Evolutionary conservation across 2,113 vertebrate species (phyloP).

Genomic region (Pica pica): DNA sequence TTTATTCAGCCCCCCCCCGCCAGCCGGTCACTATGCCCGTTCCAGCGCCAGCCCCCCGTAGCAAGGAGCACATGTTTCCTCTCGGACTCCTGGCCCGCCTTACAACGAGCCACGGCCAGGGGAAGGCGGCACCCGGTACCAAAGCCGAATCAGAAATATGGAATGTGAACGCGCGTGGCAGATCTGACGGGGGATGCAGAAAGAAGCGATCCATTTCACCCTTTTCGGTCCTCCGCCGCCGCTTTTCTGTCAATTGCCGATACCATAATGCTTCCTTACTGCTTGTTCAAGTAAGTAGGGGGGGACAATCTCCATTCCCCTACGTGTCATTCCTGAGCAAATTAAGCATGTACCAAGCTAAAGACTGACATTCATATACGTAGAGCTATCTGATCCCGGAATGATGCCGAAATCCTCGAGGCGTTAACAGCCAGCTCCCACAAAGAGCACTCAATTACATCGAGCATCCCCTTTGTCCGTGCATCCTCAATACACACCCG

Average conservation of each 20-base stretch:
- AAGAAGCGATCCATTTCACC: background rate
- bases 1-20: background rate
- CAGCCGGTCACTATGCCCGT: background rate
- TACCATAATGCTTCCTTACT: background rate
- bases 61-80: constrained; percentile 19
- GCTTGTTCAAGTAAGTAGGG: background rate
- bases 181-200: background rate
- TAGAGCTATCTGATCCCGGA: background rate
- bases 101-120: background rate
- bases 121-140: background rate
- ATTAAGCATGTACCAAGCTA: background rate
- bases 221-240: background rate
- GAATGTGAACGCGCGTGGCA: background rate
- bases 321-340: background rate
- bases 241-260: background rate
- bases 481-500: constrained; percentile 7
- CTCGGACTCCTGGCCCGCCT: background rate
- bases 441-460: background rate
- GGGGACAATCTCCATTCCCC: background rate
- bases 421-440: background rate
- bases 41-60: background rate
- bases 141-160: background rate
- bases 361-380: background rate
- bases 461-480: constrained; percentile 43
- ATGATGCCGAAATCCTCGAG: background rate